phyloP scores from a whole-genome alignment of 23 tunicate genomes.

The Trididemnum clinides region DNA sequence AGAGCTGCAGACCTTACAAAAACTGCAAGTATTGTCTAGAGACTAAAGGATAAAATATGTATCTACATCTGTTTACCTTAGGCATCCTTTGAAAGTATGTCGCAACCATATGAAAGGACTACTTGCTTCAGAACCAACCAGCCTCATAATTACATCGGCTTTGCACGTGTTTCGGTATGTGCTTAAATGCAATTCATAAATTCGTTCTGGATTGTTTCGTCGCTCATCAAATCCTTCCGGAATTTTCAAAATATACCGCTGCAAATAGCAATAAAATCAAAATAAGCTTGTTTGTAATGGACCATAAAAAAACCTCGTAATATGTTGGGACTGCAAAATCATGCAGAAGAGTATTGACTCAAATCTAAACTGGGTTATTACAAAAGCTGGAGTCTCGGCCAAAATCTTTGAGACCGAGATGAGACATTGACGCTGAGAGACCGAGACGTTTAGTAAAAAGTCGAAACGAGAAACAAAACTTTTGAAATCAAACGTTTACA shows the following conservation, averaged over 20 bases:
- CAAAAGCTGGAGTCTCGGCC: too few relatives aligned
- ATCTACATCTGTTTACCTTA: conserved; percentile 67
- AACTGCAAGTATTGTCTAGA: too few relatives aligned
- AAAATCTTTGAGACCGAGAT: too few relatives aligned
- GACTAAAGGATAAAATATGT: too few relatives aligned
- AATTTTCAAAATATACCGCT: conserved; percentile 61
- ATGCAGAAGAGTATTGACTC: too few relatives aligned
- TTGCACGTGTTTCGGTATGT: conserved; percentile 61
- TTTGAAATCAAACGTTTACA: too few relatives aligned
- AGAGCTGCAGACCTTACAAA: too few relatives aligned
- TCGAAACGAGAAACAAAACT: too few relatives aligned
- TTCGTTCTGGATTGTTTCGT: not conserved
- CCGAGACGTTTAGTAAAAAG: too few relatives aligned
- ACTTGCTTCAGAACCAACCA: conserved; percentile 15
- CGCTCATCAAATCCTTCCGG: conserved; percentile 20
- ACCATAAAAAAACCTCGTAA: not conserved
- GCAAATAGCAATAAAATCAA: not conserved
- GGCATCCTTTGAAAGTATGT: conserved; percentile 44
- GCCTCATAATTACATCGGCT: conserved; percentile 51
- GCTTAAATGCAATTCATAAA: conserved; percentile 44
- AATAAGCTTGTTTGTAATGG: not conserved
- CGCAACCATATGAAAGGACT: conserved; percentile 73
- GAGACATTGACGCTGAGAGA: too few relatives aligned
- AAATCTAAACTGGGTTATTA: too few relatives aligned
- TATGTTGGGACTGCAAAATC: too few relatives aligned